Evolutionary conservation across 1,140 invertebrate genomes (phyloP).

Genomic region (Halesus radiatus): DNA sequence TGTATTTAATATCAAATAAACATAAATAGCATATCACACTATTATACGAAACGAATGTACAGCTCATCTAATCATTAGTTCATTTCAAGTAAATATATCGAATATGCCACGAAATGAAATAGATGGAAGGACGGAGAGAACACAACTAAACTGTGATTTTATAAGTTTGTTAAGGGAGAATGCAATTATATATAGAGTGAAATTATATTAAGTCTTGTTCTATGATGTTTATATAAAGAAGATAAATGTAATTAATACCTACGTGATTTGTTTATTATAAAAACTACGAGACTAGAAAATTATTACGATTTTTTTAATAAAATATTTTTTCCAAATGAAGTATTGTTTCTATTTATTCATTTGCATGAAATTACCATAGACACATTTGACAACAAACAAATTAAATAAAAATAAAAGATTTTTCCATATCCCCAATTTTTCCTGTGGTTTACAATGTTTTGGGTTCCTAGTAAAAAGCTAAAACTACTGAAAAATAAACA

Average conservation of each 20-base stretch:
- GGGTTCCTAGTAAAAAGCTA: too few species aligned
- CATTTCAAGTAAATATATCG: conserved; percentile 8
- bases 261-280: conserved; percentile 54
- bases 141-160: conserved; percentile 56
- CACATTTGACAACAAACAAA: too few species aligned
- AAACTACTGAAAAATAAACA: too few species aligned
- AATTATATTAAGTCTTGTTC: conserved; percentile 37
- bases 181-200: conserved; percentile 54
- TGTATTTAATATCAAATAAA: conserved; percentile 27
- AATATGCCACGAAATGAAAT: background rate
- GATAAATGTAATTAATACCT: conserved; percentile 53
- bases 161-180: conserved; percentile 55
- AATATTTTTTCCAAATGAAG: conserved; percentile 55
- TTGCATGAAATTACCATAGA: too few species aligned
- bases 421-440: too few species aligned
- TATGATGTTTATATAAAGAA: conserved; percentile 47
- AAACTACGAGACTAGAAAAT: conserved; percentile 56
- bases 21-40: conserved; percentile 37
- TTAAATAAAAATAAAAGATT: too few species aligned
- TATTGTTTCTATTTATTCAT: conserved; percentile 34
- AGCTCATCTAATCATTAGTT: background rate
- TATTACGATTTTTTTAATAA: conserved; percentile 57
- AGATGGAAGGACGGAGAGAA: conserved; percentile 16
- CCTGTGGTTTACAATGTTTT: too few species aligned
- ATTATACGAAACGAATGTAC: conserved; percentile 13